These are phyloP conservation scores for Merodon equestris DNA, from an alignment of 2,888 invertebrate species.

Conservation along the genomic window DNA sequence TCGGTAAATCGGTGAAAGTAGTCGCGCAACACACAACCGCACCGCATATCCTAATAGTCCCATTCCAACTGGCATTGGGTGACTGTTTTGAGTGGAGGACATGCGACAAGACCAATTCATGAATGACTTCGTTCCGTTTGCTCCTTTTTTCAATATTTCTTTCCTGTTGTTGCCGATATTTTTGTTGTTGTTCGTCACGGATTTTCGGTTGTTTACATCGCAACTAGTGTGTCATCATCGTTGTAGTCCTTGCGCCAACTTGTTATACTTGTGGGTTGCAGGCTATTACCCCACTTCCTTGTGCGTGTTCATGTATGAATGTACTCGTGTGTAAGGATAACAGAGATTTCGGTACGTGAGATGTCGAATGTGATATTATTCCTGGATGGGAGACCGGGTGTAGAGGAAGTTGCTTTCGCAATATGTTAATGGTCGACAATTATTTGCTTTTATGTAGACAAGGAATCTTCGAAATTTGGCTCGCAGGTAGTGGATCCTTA, in stretches of 20 bases:
- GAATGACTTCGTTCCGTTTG: conserved; percentile 48
- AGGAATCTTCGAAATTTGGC: conserved; percentile 1
- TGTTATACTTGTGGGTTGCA: conserved; percentile 25
- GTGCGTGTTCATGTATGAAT: background rate
- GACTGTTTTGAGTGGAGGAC: conserved; percentile 11
- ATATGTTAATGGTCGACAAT: conserved; percentile 67
- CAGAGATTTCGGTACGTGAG: conserved; percentile 51
- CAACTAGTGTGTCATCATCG: conserved; percentile 63
- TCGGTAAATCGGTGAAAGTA: conserved; percentile 50
- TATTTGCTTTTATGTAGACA: conserved; percentile 56
- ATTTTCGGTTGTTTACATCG: conserved; percentile 53
- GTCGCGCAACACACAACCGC: conserved; percentile 46
- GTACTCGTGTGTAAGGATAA: conserved; percentile 13
- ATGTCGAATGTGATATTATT: conserved; percentile 52
- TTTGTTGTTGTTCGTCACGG: too few relatives aligned
- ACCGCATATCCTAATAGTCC: too few relatives aligned
- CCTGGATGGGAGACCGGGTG: background rate
- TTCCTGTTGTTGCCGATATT: conserved; percentile 28
- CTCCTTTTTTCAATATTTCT: conserved; percentile 36
- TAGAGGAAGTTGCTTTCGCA: conserved; percentile 26
- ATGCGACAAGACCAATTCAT: conserved; percentile 46
- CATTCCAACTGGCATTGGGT: too few relatives aligned
- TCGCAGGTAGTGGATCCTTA: conserved; percentile 32
- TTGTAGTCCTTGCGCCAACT: conserved; percentile 47
- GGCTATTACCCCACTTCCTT: conserved; percentile 1